Evolutionary conservation across 2,113 vertebrate genomes (phyloP), one percentile per base, ranked within the genome.

Genomic region (Campylomormyrus tamandua): DNA sequence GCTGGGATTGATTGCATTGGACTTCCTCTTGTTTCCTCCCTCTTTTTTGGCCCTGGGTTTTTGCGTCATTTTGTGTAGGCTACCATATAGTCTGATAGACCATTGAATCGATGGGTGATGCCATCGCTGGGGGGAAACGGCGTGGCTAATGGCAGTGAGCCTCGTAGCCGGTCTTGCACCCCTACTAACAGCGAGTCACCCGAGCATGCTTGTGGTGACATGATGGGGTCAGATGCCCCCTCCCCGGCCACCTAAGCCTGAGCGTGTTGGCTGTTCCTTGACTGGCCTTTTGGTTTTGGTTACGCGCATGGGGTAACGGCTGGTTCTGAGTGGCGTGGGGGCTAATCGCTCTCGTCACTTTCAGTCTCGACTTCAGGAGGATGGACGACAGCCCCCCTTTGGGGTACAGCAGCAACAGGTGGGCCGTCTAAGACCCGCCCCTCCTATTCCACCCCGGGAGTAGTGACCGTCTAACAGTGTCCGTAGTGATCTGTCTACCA

Each of bases 351-450:
- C 39, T 92, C 95, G 46, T 96, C 94, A 96, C 94, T 96, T 96
- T 94, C 95, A 96, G 96, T 95, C 94, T 96, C 93, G 96, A 96
- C 93, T 94, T 94, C 95, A 94, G 95, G 93, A 95, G 95, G 94
- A 93, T 95, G 94, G 96, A 96, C 94, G 96, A 96, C 91, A 95
- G 95, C 95, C 95, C 95, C 93, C 84, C 92, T 89, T 94, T 95
- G 56, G 95, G 94, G 94, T 95, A 92, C 94, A 1, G 91, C 95
- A 95, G 93, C 94, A 95, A 95, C 96, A 96, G 96, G 96, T 96
- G 95, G 94, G 95, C 94, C 91, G 91, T 92, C 89, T 89, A 87
- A 92, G 87, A 93, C 88, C 53, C 35, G 83, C 87, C 77, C 48
- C 88, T 21, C 1, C 27, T 13, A 11, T 31, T 27, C 62, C 62